phyloP scores from a whole-genome alignment of 2,113 vertebrate genomes.

The Cephalopterus ornatus region DNA sequence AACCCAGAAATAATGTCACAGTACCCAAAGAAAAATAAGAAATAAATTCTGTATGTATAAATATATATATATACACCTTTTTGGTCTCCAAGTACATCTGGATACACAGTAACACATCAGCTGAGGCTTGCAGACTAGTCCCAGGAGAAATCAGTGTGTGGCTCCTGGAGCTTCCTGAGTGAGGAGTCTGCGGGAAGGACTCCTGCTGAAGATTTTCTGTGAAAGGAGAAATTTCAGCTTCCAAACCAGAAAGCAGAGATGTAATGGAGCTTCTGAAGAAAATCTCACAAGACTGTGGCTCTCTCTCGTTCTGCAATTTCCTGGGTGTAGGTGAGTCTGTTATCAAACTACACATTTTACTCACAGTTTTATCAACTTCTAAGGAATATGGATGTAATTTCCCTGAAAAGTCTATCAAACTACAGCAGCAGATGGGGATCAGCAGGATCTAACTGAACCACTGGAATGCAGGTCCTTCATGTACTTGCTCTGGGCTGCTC shows the following conservation, averaged over 20 bases:
- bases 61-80: not conserved
- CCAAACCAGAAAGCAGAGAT: not conserved
- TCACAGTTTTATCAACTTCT: not conserved
- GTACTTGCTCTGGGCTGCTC: not conserved
- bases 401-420: not conserved
- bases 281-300: fast-evolving
- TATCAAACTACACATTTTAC: not conserved
- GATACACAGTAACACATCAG: not conserved
- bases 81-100: not conserved
- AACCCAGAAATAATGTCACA: not conserved
- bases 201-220: not conserved
- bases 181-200: not conserved
- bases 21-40: not conserved
- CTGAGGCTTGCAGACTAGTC: not conserved
- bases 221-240: not conserved
- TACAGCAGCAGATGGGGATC: not conserved
- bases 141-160: not conserved
- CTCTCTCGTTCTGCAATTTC: not conserved
- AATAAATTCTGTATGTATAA: not conserved
- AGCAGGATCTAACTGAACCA: not conserved
- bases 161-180: not conserved
- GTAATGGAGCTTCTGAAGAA: not conserved
- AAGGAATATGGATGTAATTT: not conserved
- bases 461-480: not conserved
- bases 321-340: not conserved